Evolutionary conservation across 2,113 vertebrate genomes (phyloP), one percentile per base, ranked within the genome.

Genomic region (Rhinopomastus cyanomelas): DNA sequence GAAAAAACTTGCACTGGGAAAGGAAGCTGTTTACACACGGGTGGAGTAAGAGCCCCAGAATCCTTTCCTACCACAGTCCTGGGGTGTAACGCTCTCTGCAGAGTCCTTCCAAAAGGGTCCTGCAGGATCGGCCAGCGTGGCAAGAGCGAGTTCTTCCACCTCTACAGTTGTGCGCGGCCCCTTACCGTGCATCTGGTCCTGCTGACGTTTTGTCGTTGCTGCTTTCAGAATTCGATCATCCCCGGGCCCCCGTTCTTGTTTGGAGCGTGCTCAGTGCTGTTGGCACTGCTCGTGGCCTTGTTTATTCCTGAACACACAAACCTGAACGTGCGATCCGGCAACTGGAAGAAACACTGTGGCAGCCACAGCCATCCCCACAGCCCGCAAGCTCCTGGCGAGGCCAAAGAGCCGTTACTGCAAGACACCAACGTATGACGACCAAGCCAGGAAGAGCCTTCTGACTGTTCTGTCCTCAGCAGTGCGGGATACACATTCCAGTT

Each of bases 301-400:
- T 98, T 98, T 89, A 98, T 98, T 93, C 98, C 98, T 6, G 98
- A 98, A 90, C 98, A 98, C 82, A 98, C 97, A 12, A 98, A 98
- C 57, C 90, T 98, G 74, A 98, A 96, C 3, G 53, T 96, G 23
- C 96, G 98, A 17, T 86, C 97, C 55, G 95, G 98, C 91, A 98
- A 91, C 59, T 98, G 98, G 98, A 98, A 98, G 96, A 98, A 98
- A 69, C 98, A 98, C 95, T 96, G 97, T 62, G 97, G 98, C 32
- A 94, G 96, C 61, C 98, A 98, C 3, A 92, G 98, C 66, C 98
- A 98, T 48, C 97, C 98, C 56, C 98, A 98, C 77, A 98, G 97
- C 39, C 97, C 98, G 8, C 98, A 98, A 55, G 97, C 98, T 19
- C 98, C 98, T 1, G 97, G 98, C 11, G 98, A 98, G 91, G 98